Percentiles rank a stretch among this genome's conserved stretches.
phyloP scores from a whole-genome alignment of 2,113 vertebrate genomes.

The Heliornis fulica region DNA sequence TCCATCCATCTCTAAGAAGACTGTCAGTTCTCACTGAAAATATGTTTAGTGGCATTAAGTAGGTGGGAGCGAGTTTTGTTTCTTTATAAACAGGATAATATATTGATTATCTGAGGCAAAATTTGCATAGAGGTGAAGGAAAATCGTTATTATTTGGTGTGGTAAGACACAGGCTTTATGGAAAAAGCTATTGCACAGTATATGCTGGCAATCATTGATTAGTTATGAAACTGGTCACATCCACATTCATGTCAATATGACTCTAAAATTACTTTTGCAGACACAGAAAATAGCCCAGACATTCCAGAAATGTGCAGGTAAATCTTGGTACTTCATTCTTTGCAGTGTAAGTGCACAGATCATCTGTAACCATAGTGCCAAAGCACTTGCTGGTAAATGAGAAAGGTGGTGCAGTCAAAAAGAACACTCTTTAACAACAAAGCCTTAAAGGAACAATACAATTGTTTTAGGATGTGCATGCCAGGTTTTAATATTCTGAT shows the following conservation, averaged over 20 bases:
- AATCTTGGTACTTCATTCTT: background rate
- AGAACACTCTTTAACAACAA: background rate
- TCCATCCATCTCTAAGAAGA: background rate
- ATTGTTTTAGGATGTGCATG: background rate
- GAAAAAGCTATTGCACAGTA: background rate
- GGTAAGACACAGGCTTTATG: background rate
- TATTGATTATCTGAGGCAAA: background rate
- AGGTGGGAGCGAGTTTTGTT: background rate
- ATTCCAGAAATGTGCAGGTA: background rate
- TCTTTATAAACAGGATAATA: background rate
- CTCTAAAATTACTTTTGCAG: background rate
- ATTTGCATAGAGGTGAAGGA: background rate
- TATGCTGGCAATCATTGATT: background rate
- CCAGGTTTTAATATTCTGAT: background rate
- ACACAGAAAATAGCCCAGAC: background rate
- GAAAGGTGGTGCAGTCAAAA: background rate
- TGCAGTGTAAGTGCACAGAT: background rate
- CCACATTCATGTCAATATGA: background rate
- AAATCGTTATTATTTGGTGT: background rate
- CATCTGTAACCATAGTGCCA: background rate
- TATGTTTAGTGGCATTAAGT: background rate
- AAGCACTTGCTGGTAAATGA: background rate
- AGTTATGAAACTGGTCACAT: background rate
- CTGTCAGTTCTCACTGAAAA: background rate
- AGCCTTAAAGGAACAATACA: background rate